A percentile compares a stretch with the other conserved stretches of the same genome.
These are phyloP conservation scores for Colaptes auratus DNA, from an alignment of 2,113 vertebrate species.

Conservation along the genomic window DNA sequence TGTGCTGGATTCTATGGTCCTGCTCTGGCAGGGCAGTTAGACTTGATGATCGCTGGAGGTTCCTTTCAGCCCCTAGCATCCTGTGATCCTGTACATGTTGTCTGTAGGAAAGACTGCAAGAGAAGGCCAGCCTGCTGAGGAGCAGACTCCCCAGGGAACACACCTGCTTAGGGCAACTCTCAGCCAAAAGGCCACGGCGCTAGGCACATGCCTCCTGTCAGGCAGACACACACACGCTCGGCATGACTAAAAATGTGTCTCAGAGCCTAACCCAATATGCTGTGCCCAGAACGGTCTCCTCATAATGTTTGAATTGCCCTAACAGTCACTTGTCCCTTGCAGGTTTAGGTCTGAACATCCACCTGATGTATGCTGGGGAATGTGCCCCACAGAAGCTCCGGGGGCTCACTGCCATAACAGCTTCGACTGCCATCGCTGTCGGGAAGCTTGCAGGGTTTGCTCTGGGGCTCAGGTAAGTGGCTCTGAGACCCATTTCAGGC, in stretches of 20 bases:
- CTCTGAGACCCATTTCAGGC: neutral
- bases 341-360: constrained; percentile 74
- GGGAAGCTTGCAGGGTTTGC: constrained; percentile 83
- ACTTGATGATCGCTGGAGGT: no score
- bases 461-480: constrained; percentile 82
- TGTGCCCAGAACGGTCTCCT: neutral
- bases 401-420: constrained; percentile 73
- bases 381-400: constrained; percentile 77
- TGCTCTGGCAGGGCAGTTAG: no score
- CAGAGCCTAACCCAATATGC: neutral
- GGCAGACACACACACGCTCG: neutral
- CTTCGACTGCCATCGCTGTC: constrained; percentile 65
- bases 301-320: neutral
- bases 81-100: neutral
- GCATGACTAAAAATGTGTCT: accelerated
- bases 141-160: neutral
- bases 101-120: neutral
- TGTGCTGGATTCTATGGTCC: no score
- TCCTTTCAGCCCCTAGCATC: no score
- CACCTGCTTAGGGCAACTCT: neutral
- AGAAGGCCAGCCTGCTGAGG: neutral
- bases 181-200: accelerated
- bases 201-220: neutral
- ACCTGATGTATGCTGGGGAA: constrained; percentile 79
- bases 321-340: neutral